Evolutionary conservation across 2,113 vertebrate species (phyloP).

Genomic region (Cyrtonyx montezumae): DNA sequence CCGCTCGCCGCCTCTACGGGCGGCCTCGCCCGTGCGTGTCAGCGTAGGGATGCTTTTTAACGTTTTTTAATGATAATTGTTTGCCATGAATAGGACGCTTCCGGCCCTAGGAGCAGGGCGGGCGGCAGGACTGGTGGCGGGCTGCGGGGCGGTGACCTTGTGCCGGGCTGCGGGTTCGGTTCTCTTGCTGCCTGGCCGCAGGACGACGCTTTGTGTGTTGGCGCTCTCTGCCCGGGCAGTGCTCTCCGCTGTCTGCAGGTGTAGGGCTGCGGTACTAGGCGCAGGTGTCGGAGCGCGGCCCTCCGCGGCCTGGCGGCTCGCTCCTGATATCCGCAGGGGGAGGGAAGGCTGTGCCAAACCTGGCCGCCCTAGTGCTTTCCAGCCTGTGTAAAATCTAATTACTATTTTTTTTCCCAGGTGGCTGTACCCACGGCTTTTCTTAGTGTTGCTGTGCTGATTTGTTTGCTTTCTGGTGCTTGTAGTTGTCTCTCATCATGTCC

Average conservation of each 20-base stretch:
- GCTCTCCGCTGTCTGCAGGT: background rate
- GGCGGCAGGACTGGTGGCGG: background rate
- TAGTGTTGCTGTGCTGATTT: background rate
- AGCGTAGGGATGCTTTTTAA: too few relatives aligned
- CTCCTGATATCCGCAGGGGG: background rate
- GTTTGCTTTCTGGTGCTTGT: accelerated
- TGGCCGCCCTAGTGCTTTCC: background rate
- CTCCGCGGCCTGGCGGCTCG: accelerated
- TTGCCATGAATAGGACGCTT: accelerated
- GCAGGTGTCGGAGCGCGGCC: background rate
- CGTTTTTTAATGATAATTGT: too few relatives aligned
- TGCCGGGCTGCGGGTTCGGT: too few relatives aligned
- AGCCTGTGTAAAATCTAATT: background rate
- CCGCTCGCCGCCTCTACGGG: too few relatives aligned
- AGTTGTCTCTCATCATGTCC: background rate
- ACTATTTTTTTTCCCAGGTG: background rate
- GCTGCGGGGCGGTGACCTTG: constrained; percentile 6
- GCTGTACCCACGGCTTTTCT: background rate
- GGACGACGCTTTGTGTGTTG: background rate
- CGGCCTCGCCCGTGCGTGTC: background rate
- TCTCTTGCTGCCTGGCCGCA: background rate
- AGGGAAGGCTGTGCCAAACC: background rate
- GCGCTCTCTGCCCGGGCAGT: too few relatives aligned
- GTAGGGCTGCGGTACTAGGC: background rate
- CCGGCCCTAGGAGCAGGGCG: background rate